phyloP scores from a whole-genome alignment of 2,113 vertebrate species.

The Coracopsis vasa region DNA sequence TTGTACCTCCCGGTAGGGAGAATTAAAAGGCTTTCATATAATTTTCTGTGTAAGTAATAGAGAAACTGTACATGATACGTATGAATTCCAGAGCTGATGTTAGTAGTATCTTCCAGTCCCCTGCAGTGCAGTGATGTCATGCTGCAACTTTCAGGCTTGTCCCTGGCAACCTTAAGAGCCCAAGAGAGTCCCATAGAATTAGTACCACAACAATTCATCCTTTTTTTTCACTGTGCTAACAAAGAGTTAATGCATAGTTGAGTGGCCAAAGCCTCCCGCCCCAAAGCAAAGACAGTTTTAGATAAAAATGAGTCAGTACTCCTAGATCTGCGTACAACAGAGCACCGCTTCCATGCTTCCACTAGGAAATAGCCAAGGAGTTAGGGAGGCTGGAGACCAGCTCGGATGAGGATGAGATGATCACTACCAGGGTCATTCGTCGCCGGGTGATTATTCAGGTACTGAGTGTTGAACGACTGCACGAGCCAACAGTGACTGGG shows the following conservation, averaged over 20 bases:
- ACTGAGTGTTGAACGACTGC: conserved; percentile 53
- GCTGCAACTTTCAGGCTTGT: not conserved
- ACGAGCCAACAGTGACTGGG: not conserved
- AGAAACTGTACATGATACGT: not conserved
- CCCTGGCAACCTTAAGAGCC: not conserved
- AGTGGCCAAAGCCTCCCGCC: not conserved
- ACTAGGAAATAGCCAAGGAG: conserved; percentile 89
- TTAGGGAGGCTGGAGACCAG: conserved; percentile 89
- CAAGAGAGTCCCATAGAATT: not conserved
- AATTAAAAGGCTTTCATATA: not conserved
- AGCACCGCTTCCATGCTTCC: conserved; percentile 77
- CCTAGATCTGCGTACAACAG: not conserved
- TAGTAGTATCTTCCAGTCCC: not conserved
- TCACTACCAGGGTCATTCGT: conserved; percentile 94
- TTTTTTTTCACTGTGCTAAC: not conserved
- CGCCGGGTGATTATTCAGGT: conserved; percentile 97
- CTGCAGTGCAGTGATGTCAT: rapidly evolving
- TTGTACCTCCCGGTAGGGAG: rapidly evolving
- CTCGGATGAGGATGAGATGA: conserved; percentile 91
- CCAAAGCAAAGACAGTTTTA: not conserved
- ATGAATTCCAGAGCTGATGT: not conserved
- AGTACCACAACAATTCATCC: not conserved
- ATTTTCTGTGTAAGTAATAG: not conserved
- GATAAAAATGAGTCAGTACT: not conserved
- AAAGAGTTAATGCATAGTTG: not conserved